phyloP scores from a whole-genome alignment of 37 sponge, comb jelly and placozoan genomes.

The Geodia barretti region DNA sequence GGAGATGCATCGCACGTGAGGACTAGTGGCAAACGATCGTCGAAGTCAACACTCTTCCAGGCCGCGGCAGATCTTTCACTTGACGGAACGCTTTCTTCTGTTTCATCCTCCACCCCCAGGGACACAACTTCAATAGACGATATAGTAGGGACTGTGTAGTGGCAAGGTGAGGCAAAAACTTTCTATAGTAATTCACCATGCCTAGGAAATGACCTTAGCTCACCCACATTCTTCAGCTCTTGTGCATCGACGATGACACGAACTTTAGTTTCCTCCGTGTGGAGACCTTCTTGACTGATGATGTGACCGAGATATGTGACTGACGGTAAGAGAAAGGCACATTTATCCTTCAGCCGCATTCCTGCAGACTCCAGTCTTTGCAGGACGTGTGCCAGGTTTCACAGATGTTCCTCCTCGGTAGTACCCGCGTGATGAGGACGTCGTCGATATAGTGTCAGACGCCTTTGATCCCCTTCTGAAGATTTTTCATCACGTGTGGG shows the following conservation, averaged over 20 bases:
- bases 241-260: conserved; percentile 23
- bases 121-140: neutral
- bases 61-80: conserved; percentile 28
- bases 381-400: neutral
- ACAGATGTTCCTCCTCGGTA: conserved; percentile 10
- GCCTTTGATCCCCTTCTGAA: conserved; percentile 29
- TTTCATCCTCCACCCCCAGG: neutral
- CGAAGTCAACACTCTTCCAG: conserved; percentile 14
- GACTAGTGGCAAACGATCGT: conserved; percentile 25
- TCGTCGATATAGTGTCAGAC: conserved; percentile 27
- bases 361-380: conserved; percentile 5
- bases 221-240: conserved; percentile 2
- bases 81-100: conserved; percentile 20
- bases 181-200: conserved; percentile 4
- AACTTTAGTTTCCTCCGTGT: conserved; percentile 8
- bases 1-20: conserved; percentile 52
- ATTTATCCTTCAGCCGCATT: conserved; percentile 20
- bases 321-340: neutral
- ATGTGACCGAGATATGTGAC: conserved; percentile 22
- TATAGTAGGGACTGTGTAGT: conserved; percentile 30
- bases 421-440: neutral
- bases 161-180: conserved; percentile 28
- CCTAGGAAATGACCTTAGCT: conserved; percentile 34
- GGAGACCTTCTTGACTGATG: conserved; percentile 17
- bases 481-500: conserved; percentile 22